Base-by-base conservation (phyloP, 2,888 invertebrate genomes). In the Drosophila monieri region DNA sequence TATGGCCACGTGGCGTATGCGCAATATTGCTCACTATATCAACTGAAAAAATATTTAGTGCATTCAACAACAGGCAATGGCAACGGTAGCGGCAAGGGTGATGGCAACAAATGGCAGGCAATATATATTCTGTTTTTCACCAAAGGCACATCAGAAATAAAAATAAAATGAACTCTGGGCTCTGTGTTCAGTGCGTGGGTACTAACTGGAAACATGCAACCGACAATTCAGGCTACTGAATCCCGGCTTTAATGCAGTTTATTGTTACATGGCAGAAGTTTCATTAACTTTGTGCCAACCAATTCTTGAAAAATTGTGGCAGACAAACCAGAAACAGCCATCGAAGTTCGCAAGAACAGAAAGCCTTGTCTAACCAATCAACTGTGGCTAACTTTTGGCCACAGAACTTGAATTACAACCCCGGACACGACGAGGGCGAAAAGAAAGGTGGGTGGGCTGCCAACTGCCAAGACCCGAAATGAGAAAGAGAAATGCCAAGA, bases 381-480 rank as follows among this genome's bases (percentile, higher is more conserved):
- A 84, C 71, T 84, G 89, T 84, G 84, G 83, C 85, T 84, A 80
- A 87, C 78, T 86, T 85, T 65, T 84, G 87, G 78, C 83, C 83
- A 87, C 88, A 88, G 70, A 80, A 73, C 88, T 87, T 67, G 81
- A 87, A 88, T 80, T 88, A 88, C 87, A 77, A 70, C 73, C 27
- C 14, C n/a, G 53, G 25, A 37, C 12, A 47, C n/a, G 25, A 37
- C 10, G 27, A 27, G 41, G 53, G 25, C 55, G 46, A 9, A 27
- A 27, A 27, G 27, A 65, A 65, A 80, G 74, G 78, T 78, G 60
- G 78, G 6, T 14, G 35, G 35, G 4, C 35, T 35, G 35, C 35
- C 59, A 68, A 46, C 30, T 74, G 61, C 65, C 46, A 73, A 52
- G 52, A 55, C 39, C 37, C 49, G 54, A 27, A 44, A 6, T 39